phyloP scores from a whole-genome alignment of 2,113 vertebrate species.

The Trichomycterus rosablanca region DNA sequence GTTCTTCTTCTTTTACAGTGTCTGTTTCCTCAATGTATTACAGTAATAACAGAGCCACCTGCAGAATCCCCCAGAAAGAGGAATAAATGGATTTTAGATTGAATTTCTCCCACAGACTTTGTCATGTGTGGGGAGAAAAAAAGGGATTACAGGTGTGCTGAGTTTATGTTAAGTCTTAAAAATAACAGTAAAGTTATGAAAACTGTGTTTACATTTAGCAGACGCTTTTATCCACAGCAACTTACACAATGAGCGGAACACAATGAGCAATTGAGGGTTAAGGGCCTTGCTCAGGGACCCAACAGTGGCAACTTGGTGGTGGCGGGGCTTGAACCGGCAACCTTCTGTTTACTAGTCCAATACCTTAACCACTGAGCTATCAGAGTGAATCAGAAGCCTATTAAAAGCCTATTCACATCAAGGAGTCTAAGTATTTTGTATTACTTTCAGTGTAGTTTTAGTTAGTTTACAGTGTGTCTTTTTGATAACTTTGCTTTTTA shows the following conservation, averaged over 20 bases:
- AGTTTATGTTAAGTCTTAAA: slow-evolving; percentile 6
- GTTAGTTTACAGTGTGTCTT: neutral
- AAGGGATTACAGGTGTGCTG: slow-evolving; percentile 25
- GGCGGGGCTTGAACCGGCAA: too few relatives aligned
- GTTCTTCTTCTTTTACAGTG: slow-evolving; percentile 19
- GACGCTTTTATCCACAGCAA: too few relatives aligned
- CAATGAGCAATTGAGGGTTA: too few relatives aligned
- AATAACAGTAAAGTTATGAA: neutral
- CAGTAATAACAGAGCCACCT: slow-evolving; percentile 22
- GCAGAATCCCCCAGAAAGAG: slow-evolving; percentile 1
- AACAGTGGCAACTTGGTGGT: too few relatives aligned
- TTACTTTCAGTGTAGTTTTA: neutral
- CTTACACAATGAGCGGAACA: too few relatives aligned
- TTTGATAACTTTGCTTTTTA: neutral
- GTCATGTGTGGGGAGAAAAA: slow-evolving; percentile 34
- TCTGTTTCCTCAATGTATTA: slow-evolving; percentile 27
- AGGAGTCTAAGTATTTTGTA: neutral
- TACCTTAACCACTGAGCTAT: too few relatives aligned
- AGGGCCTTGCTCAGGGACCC: too few relatives aligned
- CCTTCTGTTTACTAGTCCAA: too few relatives aligned
- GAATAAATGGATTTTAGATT: slow-evolving; percentile 28
- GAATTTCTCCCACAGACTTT: slow-evolving; percentile 54
- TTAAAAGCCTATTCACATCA: too few relatives aligned
- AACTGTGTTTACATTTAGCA: too few relatives aligned
- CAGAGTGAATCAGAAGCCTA: too few relatives aligned